These are phyloP conservation scores for Mystacornis crossleyi DNA, from an alignment of 2,113 vertebrate genomes.

Conservation along the genomic window DNA sequence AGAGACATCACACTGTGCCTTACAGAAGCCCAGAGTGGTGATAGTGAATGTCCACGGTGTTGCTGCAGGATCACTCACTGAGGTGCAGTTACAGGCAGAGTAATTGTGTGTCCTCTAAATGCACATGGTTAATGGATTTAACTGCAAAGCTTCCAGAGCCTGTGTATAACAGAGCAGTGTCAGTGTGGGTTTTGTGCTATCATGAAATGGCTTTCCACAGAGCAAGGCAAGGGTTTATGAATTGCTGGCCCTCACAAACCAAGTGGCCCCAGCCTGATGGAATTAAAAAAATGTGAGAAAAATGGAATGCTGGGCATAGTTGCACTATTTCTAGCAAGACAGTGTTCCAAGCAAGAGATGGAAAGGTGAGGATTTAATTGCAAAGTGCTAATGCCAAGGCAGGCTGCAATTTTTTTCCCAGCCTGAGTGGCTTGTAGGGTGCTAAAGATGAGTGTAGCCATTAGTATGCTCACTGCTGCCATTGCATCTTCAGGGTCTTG, in stretches of 20 bases:
- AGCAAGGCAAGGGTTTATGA: background rate
- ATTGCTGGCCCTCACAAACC: background rate
- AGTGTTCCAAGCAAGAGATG: background rate
- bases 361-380: background rate
- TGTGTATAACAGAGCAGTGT: background rate
- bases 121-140: background rate
- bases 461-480: background rate
- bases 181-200: background rate
- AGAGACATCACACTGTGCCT: background rate
- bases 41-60: background rate
- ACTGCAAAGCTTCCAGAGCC: background rate
- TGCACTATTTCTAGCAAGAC: background rate
- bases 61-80: background rate
- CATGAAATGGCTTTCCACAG: background rate
- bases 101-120: background rate
- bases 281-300: background rate
- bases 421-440: background rate
- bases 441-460: background rate
- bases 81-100: background rate
- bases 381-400: background rate
- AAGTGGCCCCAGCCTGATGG: background rate
- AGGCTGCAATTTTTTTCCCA: background rate
- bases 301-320: background rate
- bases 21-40: fast-evolving
- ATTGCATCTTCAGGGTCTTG: constrained; percentile 5